These are phyloP conservation scores for Anomalospiza imberbis DNA, from an alignment of 2,797 vertebrate species.

Conservation along the genomic window DNA sequence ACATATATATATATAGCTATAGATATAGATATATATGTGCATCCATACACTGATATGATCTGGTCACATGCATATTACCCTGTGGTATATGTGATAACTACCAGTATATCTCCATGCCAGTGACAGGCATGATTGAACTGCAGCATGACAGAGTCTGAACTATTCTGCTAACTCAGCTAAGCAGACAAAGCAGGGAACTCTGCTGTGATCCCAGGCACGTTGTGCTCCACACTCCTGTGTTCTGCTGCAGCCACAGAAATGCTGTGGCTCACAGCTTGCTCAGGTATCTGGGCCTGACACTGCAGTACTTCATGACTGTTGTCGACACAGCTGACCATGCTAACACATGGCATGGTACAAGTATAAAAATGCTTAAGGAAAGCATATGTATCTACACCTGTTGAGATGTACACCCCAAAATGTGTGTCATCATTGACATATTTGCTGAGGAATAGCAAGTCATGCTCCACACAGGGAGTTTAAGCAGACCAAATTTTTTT, in stretches of 20 bases:
- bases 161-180: not conserved
- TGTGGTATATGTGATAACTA: not conserved
- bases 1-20: no score
- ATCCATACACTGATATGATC: not conserved
- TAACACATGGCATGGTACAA: not conserved
- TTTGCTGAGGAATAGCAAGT: not conserved
- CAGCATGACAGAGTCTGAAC: not conserved
- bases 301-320: not conserved
- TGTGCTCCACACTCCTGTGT: not conserved
- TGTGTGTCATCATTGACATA: not conserved
- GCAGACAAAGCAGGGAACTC: not conserved
- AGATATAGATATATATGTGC: not conserved
- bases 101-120: not conserved
- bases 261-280: not conserved
- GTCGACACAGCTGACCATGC: not conserved
- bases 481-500: not conserved
- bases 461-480: not conserved
- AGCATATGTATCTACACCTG: not conserved
- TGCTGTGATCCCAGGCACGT: fast-evolving
- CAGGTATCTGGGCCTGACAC: not conserved
- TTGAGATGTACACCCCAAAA: not conserved
- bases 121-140: not conserved
- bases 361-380: not conserved
- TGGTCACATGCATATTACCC: not conserved
- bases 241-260: not conserved